Evolutionary conservation across 92 coral and sea anemone genomes (phyloP), one percentile per base, ranked within the genome.

Genomic region (Umimayanthus kanabou): DNA sequence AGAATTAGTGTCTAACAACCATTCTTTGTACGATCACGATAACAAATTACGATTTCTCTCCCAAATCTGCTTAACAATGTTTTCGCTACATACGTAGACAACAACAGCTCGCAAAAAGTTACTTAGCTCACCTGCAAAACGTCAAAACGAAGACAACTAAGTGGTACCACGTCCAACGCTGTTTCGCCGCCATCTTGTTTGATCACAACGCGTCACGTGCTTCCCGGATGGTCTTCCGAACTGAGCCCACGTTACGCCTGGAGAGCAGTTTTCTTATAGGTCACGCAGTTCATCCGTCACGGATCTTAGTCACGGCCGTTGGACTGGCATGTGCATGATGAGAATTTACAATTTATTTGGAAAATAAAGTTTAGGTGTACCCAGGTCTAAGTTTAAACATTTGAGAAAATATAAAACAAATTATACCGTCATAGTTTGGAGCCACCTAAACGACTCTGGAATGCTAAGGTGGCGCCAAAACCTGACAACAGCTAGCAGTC

Each of bases 121-220:
- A 6, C 29, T n/a, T 6, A 25, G 67, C 86, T 43, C 37, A 82
- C 86, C 86, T 82, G 42, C 86, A 82, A 49, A 82, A 82, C 40
- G 86, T 82, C 25, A 82, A 69, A 82, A 82, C 23, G 65, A 82
- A 82, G 57, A 82, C 86, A 8, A 82, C 86, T 7, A 82, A 82
- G 40, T 82, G 86, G 26, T 82, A 70, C 77, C 86, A 69, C 15
- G 86, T 82, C 86, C 86, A 82, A 65, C 70, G 57, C 2, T 82
- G 86, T 43, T 82, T 82, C 66, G 25, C 64, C 45, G 86, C 86
- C 86, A 82, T 82, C 16, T 82, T 82, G 77, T 82, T 9, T 25
- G 77, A 26, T 82, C 86, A 82, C 77, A 69, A 75, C 67, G 66
- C 37, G 43, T 82, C 86, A 69, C 86, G 77, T 67, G 86, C 55